These are phyloP conservation scores for Bothrops jararaca DNA, from an alignment of 2,113 vertebrate species.

Conservation along the genomic window DNA sequence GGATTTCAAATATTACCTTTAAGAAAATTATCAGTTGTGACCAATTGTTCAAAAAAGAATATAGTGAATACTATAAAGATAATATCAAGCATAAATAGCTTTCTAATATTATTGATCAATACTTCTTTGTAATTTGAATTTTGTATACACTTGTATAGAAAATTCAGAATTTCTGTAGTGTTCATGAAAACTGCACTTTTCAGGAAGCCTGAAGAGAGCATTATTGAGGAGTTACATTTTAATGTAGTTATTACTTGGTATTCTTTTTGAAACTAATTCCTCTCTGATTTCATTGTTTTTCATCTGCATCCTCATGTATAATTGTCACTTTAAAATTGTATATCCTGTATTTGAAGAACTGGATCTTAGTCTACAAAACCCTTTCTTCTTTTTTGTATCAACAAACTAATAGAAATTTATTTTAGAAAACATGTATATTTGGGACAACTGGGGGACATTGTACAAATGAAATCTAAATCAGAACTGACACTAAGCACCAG, in stretches of 20 bases:
- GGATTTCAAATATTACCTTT: not conserved
- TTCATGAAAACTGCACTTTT: not conserved
- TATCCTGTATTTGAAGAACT: not conserved
- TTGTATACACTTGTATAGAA: not conserved
- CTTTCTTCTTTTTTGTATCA: too few species aligned
- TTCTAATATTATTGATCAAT: not conserved
- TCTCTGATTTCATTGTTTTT: not conserved
- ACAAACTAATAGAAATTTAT: not conserved
- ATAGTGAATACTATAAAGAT: not conserved
- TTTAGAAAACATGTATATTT: not conserved
- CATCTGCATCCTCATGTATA: not conserved
- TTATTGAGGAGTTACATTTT: not conserved
- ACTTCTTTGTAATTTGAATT: not conserved
- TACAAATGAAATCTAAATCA: not conserved
- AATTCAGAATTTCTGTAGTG: not conserved
- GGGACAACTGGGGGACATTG: not conserved
- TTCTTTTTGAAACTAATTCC: not conserved
- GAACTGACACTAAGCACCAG: not conserved
- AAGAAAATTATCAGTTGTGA: not conserved
- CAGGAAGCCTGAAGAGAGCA: not conserved
- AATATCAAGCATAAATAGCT: not conserved
- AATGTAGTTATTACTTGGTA: not conserved
- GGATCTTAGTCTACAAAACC: not conserved
- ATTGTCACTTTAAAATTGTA: not conserved
- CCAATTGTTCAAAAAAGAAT: not conserved